Base-by-base conservation (phyloP, 2,797 vertebrate genomes). In the Enteromius viviparus region DNA sequence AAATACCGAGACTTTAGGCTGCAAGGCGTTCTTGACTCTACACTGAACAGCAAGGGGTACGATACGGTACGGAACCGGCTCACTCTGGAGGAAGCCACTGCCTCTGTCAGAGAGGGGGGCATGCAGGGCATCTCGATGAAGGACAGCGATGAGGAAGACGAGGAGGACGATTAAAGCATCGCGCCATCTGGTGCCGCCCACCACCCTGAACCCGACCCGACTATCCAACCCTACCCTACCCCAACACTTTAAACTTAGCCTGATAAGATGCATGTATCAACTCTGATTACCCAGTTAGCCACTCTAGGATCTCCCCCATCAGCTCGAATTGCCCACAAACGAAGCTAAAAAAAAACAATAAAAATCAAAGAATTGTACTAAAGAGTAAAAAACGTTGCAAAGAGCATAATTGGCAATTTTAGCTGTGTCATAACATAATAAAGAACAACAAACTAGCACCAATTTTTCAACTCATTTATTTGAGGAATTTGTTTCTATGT, bases 41-140 rank as follows among this genome's bases (percentile, higher is more conserved):
- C 98, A 80, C 91, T 99, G 84, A 99, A 99, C 95, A 99, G 96
- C 89, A 99, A 99, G 96, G 98, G 96, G 91, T 99, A 99, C 0
- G 98, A 99, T 66, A 99, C 98, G 6, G 97, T 99, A 90, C 96
- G 98, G 89, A 99, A 97, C 94, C 94, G 98, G 76, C 96, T 99
- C 90, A 98, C 96, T 0, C 78, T 99, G 81, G 98, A 99, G 89
- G 98, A 99, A 92, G 97, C 98, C 89, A 97, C 97, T 0, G 98
- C 98, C 0, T 98, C 97, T 0, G 97, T 99, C 89, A 96, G 97
- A 45, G 98, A 99, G 92, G 97, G 98, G 1, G 98, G 97, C 86
- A 97, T 99, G 88, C 96, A 97, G 91, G 98, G 98, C 19, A 98
- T 99, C 92, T 97, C 98, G 88, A 99, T 99, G 98, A 99, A 98